phyloP scores from a whole-genome alignment of 2,113 vertebrate species.

The Ptychochromis oligacanthus region DNA sequence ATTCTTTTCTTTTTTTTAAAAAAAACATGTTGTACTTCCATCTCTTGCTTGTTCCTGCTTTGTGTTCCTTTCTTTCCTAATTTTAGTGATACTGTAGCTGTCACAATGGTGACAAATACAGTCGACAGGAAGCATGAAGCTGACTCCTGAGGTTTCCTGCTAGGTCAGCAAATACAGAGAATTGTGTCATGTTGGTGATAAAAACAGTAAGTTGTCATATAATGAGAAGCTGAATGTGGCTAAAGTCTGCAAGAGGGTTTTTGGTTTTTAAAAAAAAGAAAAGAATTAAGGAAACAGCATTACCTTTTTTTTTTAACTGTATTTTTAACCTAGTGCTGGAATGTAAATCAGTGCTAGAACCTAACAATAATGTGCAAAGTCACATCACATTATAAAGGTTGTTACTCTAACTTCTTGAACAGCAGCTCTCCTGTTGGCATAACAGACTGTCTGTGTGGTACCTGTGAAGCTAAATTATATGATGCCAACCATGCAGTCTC shows the following conservation, averaged over 20 bases:
- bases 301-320: no score
- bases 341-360: background rate
- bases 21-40: background rate
- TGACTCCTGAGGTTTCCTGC: background rate
- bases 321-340: background rate
- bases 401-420: background rate
- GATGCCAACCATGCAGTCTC: slow-evolving; percentile 1
- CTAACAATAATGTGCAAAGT: background rate
- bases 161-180: background rate
- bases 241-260: background rate
- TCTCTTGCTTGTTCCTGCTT: background rate
- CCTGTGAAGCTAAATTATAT: background rate
- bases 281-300: no score
- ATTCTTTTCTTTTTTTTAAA: background rate
- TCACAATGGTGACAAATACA: background rate
- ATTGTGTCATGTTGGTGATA: slow-evolving; percentile 23
- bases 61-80: background rate
- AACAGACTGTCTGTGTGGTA: background rate
- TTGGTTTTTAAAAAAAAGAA: no score
- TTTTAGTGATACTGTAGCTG: background rate
- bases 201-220: slow-evolving; percentile 7
- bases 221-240: background rate
- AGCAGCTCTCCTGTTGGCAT: background rate
- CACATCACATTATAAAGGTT: background rate
- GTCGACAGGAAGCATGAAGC: background rate